A percentile compares a stretch with the other conserved stretches of the same genome.
phyloP scores from a whole-genome alignment of 2,888 invertebrate genomes.

The Ophioninae sp. region DNA sequence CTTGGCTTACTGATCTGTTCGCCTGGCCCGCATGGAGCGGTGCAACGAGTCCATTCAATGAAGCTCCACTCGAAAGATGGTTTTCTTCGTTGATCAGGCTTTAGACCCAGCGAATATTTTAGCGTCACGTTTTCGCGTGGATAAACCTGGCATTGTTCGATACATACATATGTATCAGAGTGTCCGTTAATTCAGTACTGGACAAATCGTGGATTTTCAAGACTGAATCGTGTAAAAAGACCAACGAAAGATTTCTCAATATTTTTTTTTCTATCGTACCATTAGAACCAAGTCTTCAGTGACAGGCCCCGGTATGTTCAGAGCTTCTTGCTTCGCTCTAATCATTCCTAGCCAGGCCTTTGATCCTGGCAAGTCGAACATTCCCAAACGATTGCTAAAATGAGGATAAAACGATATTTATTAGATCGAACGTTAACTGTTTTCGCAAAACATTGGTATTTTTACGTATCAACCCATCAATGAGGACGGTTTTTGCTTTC shows the following conservation, averaged over 20 bases:
- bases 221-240: neutral
- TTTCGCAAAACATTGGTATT: neutral
- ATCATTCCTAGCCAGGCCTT: constrained; percentile 79
- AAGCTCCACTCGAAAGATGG: constrained; percentile 82
- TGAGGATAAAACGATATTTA: constrained; percentile 20
- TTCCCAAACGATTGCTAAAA: constrained; percentile 76
- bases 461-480: constrained; percentile 80
- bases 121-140: constrained; percentile 70
- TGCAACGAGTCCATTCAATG: constrained; percentile 83
- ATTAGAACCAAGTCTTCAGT: constrained; percentile 81
- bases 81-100: constrained; percentile 77
- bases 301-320: constrained; percentile 82
- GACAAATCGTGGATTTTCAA: too few relatives aligned
- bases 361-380: constrained; percentile 76
- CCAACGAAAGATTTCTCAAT: neutral
- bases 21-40: constrained; percentile 83
- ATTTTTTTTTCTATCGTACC: constrained; percentile 74
- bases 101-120: constrained; percentile 69
- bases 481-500: constrained; percentile 79
- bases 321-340: constrained; percentile 76
- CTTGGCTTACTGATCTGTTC: constrained; percentile 78
- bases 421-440: neutral
- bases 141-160: constrained; percentile 57
- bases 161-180: neutral
- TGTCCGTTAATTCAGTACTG: too few relatives aligned